Evolutionary conservation across 1,140 invertebrate genomes (phyloP).

Genomic region (Drosophila subpulchrella): DNA sequence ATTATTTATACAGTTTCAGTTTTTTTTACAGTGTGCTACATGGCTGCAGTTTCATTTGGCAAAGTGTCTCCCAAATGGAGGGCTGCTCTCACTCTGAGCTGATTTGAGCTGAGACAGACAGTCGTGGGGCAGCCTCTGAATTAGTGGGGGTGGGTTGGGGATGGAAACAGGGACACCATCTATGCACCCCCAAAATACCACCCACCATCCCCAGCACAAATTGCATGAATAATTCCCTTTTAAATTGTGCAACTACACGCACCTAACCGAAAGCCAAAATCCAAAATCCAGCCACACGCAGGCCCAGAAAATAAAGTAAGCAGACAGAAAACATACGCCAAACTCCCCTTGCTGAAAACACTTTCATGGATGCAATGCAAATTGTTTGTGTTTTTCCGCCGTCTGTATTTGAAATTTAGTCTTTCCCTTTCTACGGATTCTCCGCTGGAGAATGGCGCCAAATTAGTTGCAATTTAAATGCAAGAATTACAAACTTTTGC

Average conservation of each 20-base stretch:
- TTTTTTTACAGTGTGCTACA: slow-evolving; percentile 24
- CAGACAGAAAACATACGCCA: slow-evolving; percentile 47
- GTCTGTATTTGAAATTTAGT: slow-evolving; percentile 71
- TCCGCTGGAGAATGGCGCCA: slow-evolving; percentile 40
- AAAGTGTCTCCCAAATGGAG: slow-evolving; percentile 62
- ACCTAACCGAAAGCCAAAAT: slow-evolving; percentile 21
- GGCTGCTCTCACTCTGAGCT: slow-evolving; percentile 7
- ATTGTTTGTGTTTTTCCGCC: slow-evolving; percentile 68
- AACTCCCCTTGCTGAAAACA: slow-evolving; percentile 38
- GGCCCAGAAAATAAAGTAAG: slow-evolving; percentile 67
- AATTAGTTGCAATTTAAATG: slow-evolving; percentile 81
- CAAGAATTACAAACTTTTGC: slow-evolving; percentile 69
- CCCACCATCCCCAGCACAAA: slow-evolving; percentile 51
- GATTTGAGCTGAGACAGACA: slow-evolving; percentile 36
- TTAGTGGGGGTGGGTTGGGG: not conserved
- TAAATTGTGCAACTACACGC: slow-evolving; percentile 72
- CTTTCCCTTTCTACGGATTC: slow-evolving; percentile 11
- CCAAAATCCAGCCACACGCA: not conserved
- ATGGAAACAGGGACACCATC: not conserved
- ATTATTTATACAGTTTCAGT: too few species aligned
- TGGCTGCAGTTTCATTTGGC: slow-evolving; percentile 73
- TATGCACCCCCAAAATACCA: slow-evolving; percentile 5
- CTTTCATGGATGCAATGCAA: slow-evolving; percentile 75
- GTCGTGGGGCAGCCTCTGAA: slow-evolving; percentile 12
- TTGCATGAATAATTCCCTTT: slow-evolving; percentile 84